phyloP scores from a whole-genome alignment of 2,888 invertebrate genomes.

The Sesia bembeciformis region DNA sequence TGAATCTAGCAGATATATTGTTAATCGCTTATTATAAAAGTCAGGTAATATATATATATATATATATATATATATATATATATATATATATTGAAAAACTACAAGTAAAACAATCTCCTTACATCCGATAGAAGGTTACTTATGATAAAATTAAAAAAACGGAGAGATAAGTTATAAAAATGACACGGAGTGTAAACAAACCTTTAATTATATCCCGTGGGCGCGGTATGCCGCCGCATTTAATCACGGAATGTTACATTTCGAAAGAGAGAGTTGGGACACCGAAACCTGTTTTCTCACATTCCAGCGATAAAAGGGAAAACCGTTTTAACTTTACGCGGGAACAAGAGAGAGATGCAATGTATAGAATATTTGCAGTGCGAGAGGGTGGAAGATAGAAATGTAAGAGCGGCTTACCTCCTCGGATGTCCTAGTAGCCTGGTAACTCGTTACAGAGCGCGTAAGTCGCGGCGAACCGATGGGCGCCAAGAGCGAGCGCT shows the following conservation, averaged over 20 bases:
- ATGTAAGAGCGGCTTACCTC: constrained; percentile 64
- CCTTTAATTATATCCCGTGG: too few species aligned
- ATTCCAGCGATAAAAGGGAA: constrained; percentile 71
- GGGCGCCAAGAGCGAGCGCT: constrained; percentile 49
- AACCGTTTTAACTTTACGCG: constrained; percentile 42
- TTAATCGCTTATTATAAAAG: too few species aligned
- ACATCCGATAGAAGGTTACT: too few species aligned
- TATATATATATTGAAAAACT: too few species aligned
- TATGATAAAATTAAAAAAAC: too few species aligned
- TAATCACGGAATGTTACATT: constrained; percentile 26
- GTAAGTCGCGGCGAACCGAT: constrained; percentile 41
- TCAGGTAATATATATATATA: too few species aligned
- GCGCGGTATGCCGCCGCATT: not conserved
- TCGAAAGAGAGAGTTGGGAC: constrained; percentile 69
- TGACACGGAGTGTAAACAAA: too few species aligned
- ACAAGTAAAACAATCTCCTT: too few species aligned
- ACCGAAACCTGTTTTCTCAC: constrained; percentile 67
- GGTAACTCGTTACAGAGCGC: constrained; percentile 68
- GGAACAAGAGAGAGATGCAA: constrained; percentile 30
- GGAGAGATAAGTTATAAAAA: too few species aligned
- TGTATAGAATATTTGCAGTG: constrained; percentile 28
- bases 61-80: too few species aligned
- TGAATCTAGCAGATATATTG: too few species aligned
- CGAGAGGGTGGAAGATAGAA: constrained; percentile 37
- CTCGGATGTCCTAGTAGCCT: constrained; percentile 48